Conservation (phyloP, 2,797 vertebrate species). For the Simalia tracyae region DNA sequence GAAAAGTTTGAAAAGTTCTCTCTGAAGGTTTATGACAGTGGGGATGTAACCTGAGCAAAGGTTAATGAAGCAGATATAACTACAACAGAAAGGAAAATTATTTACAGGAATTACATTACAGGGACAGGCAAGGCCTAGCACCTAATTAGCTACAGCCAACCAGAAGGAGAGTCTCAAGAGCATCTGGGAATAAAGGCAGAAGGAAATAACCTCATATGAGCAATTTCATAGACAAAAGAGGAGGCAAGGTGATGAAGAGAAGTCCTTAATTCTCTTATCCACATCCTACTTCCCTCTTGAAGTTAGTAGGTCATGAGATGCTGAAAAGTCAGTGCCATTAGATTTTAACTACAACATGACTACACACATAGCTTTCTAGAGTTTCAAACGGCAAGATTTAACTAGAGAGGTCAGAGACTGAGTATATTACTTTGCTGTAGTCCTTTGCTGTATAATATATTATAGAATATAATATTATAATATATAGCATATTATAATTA, state of each 20-base stretch:
- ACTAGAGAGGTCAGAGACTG: background rate
- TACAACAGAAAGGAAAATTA: background rate
- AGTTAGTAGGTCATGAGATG: background rate
- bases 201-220: background rate
- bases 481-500: background rate
- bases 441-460: background rate
- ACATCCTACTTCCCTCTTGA: background rate
- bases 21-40: background rate
- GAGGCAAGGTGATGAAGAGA: background rate
- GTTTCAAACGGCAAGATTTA: background rate
- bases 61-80: background rate
- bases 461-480: background rate
- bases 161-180: background rate
- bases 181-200: background rate
- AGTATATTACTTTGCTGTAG: background rate
- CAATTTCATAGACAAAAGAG: background rate
- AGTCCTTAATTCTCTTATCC: background rate
- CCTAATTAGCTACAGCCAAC: background rate
- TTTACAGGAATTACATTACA: background rate
- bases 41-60: background rate
- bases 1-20: background rate
- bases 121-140: background rate
- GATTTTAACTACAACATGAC: background rate
- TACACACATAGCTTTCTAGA: background rate
- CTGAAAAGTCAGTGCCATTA: background rate